Percentiles rank a stretch among this genome's conserved stretches.
Conservation (phyloP, 23 tunicate species). For the Styela clava region DNA sequence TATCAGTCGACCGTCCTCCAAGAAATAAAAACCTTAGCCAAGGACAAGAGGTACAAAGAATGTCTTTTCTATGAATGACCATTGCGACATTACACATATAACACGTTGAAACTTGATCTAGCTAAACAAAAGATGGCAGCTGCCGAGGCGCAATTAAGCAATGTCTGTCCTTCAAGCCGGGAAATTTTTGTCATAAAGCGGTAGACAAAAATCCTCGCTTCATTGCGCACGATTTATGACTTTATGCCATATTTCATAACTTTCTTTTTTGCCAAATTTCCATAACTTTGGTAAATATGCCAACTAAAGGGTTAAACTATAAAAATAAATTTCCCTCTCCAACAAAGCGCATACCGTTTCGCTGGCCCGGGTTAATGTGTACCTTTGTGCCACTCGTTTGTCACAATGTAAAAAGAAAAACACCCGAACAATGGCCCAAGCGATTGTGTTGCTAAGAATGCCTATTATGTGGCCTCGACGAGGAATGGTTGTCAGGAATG, state of each 20-base stretch:
- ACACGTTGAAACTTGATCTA: conserved; percentile 28
- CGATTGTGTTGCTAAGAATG: conserved; percentile 34
- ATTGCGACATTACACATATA: conserved; percentile 29
- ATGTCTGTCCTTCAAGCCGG: neutral
- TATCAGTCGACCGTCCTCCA: neutral
- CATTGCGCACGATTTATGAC: neutral
- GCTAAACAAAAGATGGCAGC: neutral
- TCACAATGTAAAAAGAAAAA: conserved; percentile 21
- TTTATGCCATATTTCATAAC: neutral
- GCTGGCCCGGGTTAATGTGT: neutral
- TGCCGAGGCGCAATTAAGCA: neutral
- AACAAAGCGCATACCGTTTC: neutral
- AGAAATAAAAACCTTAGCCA: neutral
- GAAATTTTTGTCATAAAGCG: neutral
- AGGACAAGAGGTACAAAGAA: conserved; percentile 23
- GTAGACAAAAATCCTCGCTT: neutral
- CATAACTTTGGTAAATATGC: neutral
- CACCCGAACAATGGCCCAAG: conserved; percentile 18
- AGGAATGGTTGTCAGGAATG: conserved; percentile 25
- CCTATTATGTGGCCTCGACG: conserved; percentile 9
- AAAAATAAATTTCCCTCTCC: neutral
- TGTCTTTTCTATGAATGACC: conserved; percentile 17
- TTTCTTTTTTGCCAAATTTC: neutral
- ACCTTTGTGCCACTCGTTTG: conserved; percentile 8
- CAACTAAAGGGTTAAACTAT: neutral